Conservation (phyloP, 2,888 invertebrate genomes). For the Archips xylosteana region DNA sequence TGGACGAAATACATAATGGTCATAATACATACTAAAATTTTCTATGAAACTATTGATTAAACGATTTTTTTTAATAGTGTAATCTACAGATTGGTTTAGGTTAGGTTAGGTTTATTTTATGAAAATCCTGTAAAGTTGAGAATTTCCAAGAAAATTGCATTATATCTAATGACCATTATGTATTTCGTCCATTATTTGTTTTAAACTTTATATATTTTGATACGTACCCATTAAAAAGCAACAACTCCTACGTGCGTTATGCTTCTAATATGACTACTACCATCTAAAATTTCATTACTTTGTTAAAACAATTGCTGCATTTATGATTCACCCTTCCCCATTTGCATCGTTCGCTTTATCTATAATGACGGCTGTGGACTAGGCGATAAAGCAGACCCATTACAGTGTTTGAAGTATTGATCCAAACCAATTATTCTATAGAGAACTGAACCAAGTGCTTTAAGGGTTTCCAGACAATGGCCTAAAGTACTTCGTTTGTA, state of each 20-base stretch:
- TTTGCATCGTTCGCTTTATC: conserved; percentile 23
- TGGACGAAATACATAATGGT: no score
- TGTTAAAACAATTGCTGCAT: conserved; percentile 9
- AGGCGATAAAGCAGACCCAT: conserved; percentile 26
- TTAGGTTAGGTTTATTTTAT: no score
- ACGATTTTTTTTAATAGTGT: no score
- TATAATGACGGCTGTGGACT: conserved; percentile 30
- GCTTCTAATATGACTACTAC: not conserved
- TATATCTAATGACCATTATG: no score
- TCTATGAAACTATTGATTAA: no score
- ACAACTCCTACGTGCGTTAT: not conserved
- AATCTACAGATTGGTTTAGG: no score
- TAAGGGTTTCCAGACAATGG: conserved; percentile 18
- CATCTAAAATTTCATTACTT: not conserved
- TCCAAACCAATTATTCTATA: conserved; percentile 32
- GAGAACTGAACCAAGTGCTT: conserved; percentile 28
- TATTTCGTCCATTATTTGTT: no score
- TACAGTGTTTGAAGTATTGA: conserved; percentile 40
- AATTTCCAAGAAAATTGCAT: no score
- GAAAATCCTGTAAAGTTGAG: no score
- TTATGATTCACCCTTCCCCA: conserved; percentile 17
- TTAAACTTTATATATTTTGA: no score
- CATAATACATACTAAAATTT: no score
- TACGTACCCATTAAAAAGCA: no score
- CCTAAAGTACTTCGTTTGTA: not conserved